Base-by-base conservation (phyloP, 2,888 invertebrate species). In the Parasteatoda lunata region DNA sequence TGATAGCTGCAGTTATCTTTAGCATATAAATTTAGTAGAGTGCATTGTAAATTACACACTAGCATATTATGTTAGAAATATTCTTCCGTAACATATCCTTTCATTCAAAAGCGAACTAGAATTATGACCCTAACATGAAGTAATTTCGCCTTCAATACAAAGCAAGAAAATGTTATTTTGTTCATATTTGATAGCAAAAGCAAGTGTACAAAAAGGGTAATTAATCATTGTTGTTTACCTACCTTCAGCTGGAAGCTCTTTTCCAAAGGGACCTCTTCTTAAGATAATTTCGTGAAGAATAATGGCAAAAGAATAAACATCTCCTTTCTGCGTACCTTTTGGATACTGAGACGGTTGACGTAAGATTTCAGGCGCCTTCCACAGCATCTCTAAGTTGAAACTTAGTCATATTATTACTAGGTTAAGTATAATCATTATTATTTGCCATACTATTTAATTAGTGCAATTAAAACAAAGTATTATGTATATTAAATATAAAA, bases 301-400 rank as follows among this genome's bases (percentile, higher is more conserved):
- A 90, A 98, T 97, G 84, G 96, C 97, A 93, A 99, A 99, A 45
- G 99, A 97, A 92, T 98, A 99, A 15, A 98, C 96, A 92, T 98
- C 98, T 30, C 96, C 97, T 92, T 97, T 97, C 91, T 95, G 97
- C 45, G 96, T 95, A 69, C 97, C 97, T 90, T 94, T 92, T 76
- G 93, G 93, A 88, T 80, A 95, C 94, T 87, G 94, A 93, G 52
- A 89, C 83, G 95, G 94, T 91, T 95, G 94, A 84, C 97, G 94
- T 90, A 98, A 92, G 83, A 97, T 93, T 92, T 99, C 99, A 0
- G 99, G 99, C 11, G 99, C 97, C 92, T 96, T 97, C 99, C 99
- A 99, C 91, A 99, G 94, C 92, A 97, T 94, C 93, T 95, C 97
- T 96, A 90, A 3, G 92, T 86, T 89, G 82, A 88, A 59, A 76